These are phyloP conservation scores for Pentalonia nigronervosa DNA, from an alignment of 1,140 invertebrate species.

Conservation along the genomic window DNA sequence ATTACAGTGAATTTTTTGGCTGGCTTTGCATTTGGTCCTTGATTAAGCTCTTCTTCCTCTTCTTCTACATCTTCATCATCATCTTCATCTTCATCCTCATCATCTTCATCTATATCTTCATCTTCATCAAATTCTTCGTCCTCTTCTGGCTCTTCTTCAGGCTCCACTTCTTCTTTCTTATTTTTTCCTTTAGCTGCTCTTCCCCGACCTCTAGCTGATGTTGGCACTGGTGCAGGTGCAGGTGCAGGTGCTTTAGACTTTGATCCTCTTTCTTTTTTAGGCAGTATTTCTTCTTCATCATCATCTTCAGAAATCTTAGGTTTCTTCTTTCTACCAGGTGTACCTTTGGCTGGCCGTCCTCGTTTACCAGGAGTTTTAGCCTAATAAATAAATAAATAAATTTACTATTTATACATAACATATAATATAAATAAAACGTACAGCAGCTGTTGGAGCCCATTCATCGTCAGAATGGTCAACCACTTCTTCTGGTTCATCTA, in stretches of 20 bases:
- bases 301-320: slow-evolving; percentile 51
- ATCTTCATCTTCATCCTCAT: slow-evolving; percentile 65
- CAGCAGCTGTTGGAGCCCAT: slow-evolving; percentile 59
- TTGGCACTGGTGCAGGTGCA: background rate
- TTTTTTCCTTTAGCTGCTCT: slow-evolving; percentile 47
- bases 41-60: slow-evolving; percentile 66
- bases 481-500: slow-evolving; percentile 60
- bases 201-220: slow-evolving; percentile 32
- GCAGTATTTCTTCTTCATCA: slow-evolving; percentile 55
- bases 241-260: slow-evolving; percentile 44
- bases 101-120: slow-evolving; percentile 63
- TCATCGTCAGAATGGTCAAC: slow-evolving; percentile 60
- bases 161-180: slow-evolving; percentile 60
- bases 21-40: slow-evolving; percentile 64
- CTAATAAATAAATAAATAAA: slow-evolving; percentile 45
- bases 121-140: slow-evolving; percentile 65
- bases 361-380: slow-evolving; percentile 34
- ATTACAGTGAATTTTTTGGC: slow-evolving; percentile 66
- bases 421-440: slow-evolving; percentile 13
- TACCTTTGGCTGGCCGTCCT: slow-evolving; percentile 48
- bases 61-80: slow-evolving; percentile 66
- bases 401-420: background rate
- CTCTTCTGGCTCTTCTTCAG: slow-evolving; percentile 65
- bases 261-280: slow-evolving; percentile 50
- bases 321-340: slow-evolving; percentile 55